Evolutionary conservation across 2,113 vertebrate species (phyloP).

Genomic region (Pteropus alecto): DNA sequence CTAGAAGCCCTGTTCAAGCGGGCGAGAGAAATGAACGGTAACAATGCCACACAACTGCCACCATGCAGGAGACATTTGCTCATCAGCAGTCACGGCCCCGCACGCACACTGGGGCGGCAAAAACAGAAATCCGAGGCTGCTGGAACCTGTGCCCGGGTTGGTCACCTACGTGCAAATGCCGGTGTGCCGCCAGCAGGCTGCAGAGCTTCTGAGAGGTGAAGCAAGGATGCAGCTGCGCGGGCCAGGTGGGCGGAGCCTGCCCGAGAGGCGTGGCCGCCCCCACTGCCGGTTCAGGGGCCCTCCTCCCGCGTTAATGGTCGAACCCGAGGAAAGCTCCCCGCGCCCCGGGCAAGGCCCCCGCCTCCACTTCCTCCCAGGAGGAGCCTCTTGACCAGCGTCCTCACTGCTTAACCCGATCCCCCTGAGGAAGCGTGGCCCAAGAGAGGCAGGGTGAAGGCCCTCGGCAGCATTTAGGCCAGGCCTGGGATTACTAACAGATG

Average conservation of each 20-base stretch:
- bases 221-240: background rate
- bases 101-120: background rate
- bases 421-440: background rate
- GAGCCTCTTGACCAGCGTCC: background rate
- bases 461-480: background rate
- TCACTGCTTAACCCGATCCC: background rate
- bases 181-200: background rate
- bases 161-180: background rate
- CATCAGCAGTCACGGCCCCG: background rate
- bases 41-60: accelerated
- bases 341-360: background rate
- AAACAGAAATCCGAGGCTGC: background rate
- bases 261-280: background rate
- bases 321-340: background rate
- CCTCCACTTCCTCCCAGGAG: background rate
- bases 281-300: background rate
- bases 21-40: background rate
- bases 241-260: background rate
- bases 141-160: background rate
- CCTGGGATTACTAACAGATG: background rate
- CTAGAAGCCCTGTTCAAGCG: background rate
- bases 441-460: background rate
- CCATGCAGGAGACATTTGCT: background rate
- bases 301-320: background rate
- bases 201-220: background rate